Conservation (phyloP, 2,888 invertebrate species). For the Polyploca ridens region DNA sequence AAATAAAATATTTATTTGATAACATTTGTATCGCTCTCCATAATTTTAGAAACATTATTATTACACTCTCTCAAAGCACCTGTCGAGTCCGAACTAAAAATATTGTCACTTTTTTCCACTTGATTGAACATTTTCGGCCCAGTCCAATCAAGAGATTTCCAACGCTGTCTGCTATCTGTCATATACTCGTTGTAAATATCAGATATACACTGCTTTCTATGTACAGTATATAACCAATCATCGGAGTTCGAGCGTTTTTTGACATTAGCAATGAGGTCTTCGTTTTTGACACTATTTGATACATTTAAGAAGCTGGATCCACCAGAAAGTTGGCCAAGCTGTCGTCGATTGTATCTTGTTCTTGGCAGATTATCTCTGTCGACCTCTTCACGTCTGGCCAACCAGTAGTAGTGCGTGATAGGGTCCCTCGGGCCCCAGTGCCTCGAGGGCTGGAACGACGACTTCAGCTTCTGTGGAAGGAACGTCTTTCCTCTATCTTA, state of each 20-base stretch:
- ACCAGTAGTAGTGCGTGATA: conserved; percentile 75
- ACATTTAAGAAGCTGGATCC: conserved; percentile 46
- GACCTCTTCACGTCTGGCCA: conserved; percentile 60
- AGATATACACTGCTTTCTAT: conserved; percentile 46
- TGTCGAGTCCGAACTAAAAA: conserved; percentile 19
- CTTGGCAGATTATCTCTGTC: conserved; percentile 36
- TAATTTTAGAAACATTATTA: conserved; percentile 20
- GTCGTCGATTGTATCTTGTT: conserved; percentile 49
- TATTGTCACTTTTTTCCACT: neutral
- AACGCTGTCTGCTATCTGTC: conserved; percentile 40
- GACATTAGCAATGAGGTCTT: conserved; percentile 20
- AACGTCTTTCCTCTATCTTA: conserved; percentile 27
- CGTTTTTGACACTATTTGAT: conserved; percentile 23
- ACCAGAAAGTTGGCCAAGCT: conserved; percentile 61
- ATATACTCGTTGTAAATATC: conserved; percentile 29
- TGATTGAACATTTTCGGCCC: conserved; percentile 13
- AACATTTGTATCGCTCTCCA: conserved; percentile 12
- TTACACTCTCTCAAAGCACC: conserved; percentile 22
- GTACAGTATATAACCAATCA: conserved; percentile 61
- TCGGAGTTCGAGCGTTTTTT: conserved; percentile 68
- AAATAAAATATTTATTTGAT: conserved; percentile 2
- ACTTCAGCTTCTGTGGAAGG: conserved; percentile 67
- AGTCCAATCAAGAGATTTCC: conserved; percentile 62
- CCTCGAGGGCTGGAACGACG: conserved; percentile 69
- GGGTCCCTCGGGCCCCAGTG: conserved; percentile 79